Evolutionary conservation across 2,888 invertebrate genomes (phyloP), one percentile per base, ranked within the genome.

Genomic region (Lithosia quadra): DNA sequence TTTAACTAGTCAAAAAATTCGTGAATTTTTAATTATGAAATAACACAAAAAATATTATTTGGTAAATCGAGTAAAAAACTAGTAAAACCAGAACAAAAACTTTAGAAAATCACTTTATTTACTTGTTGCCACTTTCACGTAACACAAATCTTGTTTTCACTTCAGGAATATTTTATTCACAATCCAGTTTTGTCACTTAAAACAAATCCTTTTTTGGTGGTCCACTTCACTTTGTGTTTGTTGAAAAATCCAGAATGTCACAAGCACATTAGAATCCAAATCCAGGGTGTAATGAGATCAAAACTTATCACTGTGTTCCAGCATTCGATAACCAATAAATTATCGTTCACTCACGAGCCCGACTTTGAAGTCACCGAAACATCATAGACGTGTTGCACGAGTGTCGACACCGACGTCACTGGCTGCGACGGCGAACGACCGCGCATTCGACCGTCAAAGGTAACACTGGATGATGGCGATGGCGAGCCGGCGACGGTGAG

Each of bases 291-390:
- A 78, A 79, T 83, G 86, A 87, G 85, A 88, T 88, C 85, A 84
- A 91, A 95, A 95, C 95, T 95, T 96, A 95, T 96, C 96, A 95
- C 96, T 96, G 95, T 96, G 96, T 95, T 96, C 96, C 96, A 96
- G 95, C 95, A 96, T 96, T 95, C 95, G 95, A 95, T 93, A 94
- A 95, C 92, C 94, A 93, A 90, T 88, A 93, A 95, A 86, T 92
- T 94, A 91, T 92, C 81, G 75, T 78, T 81, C 91, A 95, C 91
- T 90, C 93, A 92, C 93, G 90, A 91, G 88, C 92, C 88, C 89
- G 90, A 93, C 91, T 94, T 94, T 90, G 90, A 92, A 91, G 91
- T 92, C 90, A 93, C 91, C 93, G 92, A 92, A 92, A 92, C 92
- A 94, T 93, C 89, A 92, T 91, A 92, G 92, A 92, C 94, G 95